phyloP scores from a whole-genome alignment of 2,797 vertebrate species.

The Notoglanidium macrostoma region DNA sequence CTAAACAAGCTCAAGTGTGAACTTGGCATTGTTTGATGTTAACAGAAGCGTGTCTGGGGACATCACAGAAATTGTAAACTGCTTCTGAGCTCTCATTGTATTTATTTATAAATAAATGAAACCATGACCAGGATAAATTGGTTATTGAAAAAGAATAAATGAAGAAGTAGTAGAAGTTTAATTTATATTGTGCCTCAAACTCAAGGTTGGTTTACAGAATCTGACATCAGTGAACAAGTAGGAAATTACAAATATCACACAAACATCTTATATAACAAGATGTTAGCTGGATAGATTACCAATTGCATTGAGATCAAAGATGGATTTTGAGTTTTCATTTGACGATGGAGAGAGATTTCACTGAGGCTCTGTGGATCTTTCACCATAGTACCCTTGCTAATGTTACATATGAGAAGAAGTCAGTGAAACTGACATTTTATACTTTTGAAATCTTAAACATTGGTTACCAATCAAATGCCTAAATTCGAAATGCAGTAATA shows the following conservation, averaged over 20 bases:
- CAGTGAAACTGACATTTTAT: neutral
- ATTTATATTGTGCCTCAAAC: neutral
- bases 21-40: neutral
- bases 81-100: neutral
- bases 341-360: neutral
- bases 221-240: neutral
- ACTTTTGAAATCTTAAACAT: neutral
- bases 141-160: neutral
- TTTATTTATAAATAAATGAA: neutral
- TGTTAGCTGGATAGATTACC: neutral
- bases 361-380: neutral
- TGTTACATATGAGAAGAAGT: neutral
- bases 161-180: neutral
- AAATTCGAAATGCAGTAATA: neutral
- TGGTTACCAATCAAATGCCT: neutral
- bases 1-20: neutral
- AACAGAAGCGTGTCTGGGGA: neutral
- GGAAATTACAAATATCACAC: neutral
- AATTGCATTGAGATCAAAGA: neutral
- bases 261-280: neutral
- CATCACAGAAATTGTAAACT: neutral
- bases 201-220: neutral
- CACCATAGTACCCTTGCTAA: too few relatives aligned
- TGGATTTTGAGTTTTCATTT: neutral
- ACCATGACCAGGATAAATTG: too few relatives aligned